phyloP scores from a whole-genome alignment of 2,888 invertebrate genomes.

The Rhodophaea formosa region DNA sequence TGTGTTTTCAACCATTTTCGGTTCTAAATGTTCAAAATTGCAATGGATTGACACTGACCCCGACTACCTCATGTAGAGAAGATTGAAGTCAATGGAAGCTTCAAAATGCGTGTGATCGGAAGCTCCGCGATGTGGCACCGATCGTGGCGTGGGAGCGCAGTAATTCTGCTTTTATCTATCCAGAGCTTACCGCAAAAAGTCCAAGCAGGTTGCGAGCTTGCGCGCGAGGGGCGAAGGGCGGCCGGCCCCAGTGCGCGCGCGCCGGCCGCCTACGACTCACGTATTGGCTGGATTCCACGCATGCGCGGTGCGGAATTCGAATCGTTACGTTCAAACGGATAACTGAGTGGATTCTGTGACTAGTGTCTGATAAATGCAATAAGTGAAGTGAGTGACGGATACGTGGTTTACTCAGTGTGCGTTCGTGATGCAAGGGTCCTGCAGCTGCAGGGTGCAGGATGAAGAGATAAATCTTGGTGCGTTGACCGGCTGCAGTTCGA shows the following conservation, averaged over 20 bases:
- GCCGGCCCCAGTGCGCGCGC: conserved; percentile 52
- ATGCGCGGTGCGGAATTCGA: conserved; percentile 32
- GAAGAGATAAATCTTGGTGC: conserved; percentile 56
- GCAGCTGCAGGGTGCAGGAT: conserved; percentile 41
- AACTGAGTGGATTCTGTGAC: conserved; percentile 27
- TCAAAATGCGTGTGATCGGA: conserved; percentile 22
- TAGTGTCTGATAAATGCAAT: conserved; percentile 10
- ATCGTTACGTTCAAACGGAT: conserved; percentile 25
- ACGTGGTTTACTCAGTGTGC: too few species aligned
- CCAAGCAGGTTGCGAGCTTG: conserved; percentile 52
- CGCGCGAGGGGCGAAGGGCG: conserved; percentile 36
- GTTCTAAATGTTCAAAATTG: too few species aligned
- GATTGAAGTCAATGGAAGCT: background rate
- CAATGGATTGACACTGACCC: too few species aligned
- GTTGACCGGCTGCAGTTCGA: conserved; percentile 63
- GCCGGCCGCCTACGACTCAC: conserved; percentile 46
- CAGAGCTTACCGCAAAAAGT: conserved; percentile 67
- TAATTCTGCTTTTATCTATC: conserved; percentile 57
- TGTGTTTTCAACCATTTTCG: too few species aligned
- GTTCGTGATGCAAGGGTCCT: background rate
- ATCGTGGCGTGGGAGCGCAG: conserved; percentile 57
- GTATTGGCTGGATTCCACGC: conserved; percentile 32
- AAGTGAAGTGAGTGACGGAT: conserved; percentile 31
- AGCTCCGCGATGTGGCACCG: conserved; percentile 22
- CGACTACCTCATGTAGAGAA: background rate